A percentile compares a stretch with the other conserved stretches of the same genome.
Evolutionary conservation across 2,797 vertebrate genomes (phyloP).

Genomic region (Lophotriccus pileatus): DNA sequence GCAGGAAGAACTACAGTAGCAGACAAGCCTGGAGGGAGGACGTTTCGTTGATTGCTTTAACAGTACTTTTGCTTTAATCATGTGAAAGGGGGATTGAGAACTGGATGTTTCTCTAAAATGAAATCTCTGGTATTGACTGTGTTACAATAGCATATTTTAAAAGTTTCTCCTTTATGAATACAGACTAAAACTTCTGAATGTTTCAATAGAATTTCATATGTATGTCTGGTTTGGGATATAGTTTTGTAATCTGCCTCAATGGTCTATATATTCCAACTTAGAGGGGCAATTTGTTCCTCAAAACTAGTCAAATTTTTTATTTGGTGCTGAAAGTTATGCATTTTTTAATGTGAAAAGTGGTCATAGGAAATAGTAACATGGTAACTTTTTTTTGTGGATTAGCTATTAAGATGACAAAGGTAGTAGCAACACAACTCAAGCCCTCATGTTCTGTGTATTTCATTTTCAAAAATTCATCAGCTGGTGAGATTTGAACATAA

Average conservation of each 20-base stretch:
- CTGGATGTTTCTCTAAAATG: neutral
- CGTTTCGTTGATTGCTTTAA: neutral
- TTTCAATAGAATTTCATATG: neutral
- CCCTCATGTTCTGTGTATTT: neutral
- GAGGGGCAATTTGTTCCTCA: neutral
- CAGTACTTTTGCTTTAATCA: neutral
- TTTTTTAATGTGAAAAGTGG: neutral
- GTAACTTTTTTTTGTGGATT: neutral
- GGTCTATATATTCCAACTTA: neutral
- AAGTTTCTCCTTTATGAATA: neutral
- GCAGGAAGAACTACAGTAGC: neutral
- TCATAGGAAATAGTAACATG: neutral
- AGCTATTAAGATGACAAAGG: neutral
- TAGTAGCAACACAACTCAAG: neutral
- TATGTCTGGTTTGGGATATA: neutral
- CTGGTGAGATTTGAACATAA: neutral
- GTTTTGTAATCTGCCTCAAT: neutral
- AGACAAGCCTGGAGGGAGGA: neutral
- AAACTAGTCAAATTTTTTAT: neutral
- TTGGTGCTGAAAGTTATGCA: neutral
- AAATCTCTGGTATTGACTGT: neutral
- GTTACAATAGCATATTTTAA: neutral
- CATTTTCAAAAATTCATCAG: neutral
- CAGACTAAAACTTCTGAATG: neutral
- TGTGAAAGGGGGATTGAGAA: neutral